phyloP scores from a whole-genome alignment of 1,140 invertebrate species.

The Drosophila ficusphila region DNA sequence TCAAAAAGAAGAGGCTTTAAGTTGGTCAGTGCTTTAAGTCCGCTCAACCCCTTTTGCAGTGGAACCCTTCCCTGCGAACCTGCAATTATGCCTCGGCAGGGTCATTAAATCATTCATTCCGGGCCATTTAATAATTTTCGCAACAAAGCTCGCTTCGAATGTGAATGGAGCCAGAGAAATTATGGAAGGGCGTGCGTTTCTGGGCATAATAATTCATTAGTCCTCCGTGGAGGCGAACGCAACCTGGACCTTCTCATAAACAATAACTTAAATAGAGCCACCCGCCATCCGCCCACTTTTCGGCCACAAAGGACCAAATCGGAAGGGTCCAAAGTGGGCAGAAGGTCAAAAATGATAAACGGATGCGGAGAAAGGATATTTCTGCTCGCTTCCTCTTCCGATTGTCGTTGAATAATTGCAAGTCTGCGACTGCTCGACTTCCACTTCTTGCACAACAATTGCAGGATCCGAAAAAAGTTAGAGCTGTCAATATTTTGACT shows the following conservation, averaged over 20 bases:
- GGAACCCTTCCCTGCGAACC: conserved; percentile 59
- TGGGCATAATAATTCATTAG: conserved; percentile 75
- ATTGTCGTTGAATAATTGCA: conserved; percentile 79
- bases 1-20: conserved; percentile 9
- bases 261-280: conserved; percentile 72
- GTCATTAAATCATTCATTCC: conserved; percentile 84
- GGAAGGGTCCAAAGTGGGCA: conserved; percentile 46
- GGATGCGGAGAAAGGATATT: conserved; percentile 80
- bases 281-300: conserved; percentile 15
- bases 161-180: conserved; percentile 7
- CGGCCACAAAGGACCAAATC: conserved; percentile 47
- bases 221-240: conserved; percentile 3
- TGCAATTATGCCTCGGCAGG: conserved; percentile 60
- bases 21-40: conserved; percentile 32
- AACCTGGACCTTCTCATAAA: conserved; percentile 59
- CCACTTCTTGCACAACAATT: conserved; percentile 48
- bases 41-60: conserved; percentile 47
- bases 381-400: conserved; percentile 60
- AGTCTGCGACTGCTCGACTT: conserved; percentile 27
- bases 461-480: conserved; percentile 57
- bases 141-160: conserved; percentile 41
- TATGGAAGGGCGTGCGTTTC: conserved; percentile 47
- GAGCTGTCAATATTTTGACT: conserved; percentile 84
- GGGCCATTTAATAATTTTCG: conserved; percentile 81
- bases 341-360: conserved; percentile 84